Evolutionary conservation across 2,888 invertebrate genomes (phyloP).

Genomic region (Aethes cnicana): DNA sequence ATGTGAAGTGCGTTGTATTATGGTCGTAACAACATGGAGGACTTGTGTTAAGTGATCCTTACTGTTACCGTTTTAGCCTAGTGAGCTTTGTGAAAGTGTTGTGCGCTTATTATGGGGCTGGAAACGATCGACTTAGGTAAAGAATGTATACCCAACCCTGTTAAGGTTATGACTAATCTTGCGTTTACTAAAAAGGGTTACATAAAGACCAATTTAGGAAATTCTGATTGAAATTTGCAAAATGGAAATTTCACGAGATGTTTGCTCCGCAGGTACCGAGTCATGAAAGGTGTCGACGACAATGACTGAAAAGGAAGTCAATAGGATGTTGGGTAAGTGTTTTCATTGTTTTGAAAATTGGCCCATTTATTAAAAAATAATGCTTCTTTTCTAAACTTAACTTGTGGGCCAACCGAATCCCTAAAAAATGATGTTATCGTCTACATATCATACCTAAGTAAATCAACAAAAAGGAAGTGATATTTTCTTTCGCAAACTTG

Average conservation of each 20-base stretch:
- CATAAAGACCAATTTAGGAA: not conserved
- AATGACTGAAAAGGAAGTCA: conserved; percentile 76
- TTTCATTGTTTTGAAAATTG: not conserved
- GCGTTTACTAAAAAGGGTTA: not conserved
- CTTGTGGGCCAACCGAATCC: too few relatives aligned
- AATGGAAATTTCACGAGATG: not conserved
- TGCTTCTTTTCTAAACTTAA: too few relatives aligned
- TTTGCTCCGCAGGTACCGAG: conserved; percentile 47
- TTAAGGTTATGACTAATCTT: conserved; percentile 15
- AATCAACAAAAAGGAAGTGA: too few relatives aligned
- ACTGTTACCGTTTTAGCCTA: conserved; percentile 49
- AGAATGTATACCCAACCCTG: conserved; percentile 16
- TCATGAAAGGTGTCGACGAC: conserved; percentile 70
- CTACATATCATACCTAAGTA: too few relatives aligned
- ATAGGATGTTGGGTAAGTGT: conserved; percentile 77
- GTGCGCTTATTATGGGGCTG: conserved; percentile 42
- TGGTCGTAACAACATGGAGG: conserved; percentile 39
- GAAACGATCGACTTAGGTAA: conserved; percentile 26
- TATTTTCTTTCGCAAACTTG: too few relatives aligned
- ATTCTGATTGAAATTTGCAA: too few relatives aligned
- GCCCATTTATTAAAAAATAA: too few relatives aligned
- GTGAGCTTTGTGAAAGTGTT: conserved; percentile 58
- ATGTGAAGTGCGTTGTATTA: conserved; percentile 54
- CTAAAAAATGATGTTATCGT: too few relatives aligned
- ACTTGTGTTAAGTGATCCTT: conserved; percentile 46